Percentiles rank a stretch among this genome's conserved stretches.
phyloP scores from a whole-genome alignment of 2,888 invertebrate genomes.

The Diadromus collaris region DNA sequence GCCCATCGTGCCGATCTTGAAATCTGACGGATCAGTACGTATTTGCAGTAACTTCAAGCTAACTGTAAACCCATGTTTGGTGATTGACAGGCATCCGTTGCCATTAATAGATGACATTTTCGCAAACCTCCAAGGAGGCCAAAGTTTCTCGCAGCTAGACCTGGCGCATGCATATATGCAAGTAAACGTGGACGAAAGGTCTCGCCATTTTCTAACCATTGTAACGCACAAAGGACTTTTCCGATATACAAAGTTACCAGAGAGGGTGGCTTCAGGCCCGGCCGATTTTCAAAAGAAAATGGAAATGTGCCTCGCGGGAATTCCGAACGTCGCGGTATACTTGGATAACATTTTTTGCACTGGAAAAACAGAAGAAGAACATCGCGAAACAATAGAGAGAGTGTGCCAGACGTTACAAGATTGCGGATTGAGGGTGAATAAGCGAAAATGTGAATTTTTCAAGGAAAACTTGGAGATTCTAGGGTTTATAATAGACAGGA shows the following conservation, averaged over 20 bases:
- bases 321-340: constrained; percentile 12
- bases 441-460: constrained; percentile 67
- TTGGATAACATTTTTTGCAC: constrained; percentile 35
- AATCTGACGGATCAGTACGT: background rate
- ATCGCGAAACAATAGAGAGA: constrained; percentile 10
- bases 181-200: constrained; percentile 5
- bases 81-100: constrained; percentile 66
- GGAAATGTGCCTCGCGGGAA: constrained; percentile 18
- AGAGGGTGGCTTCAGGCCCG: constrained; percentile 44
- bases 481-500: constrained; percentile 63
- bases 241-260: constrained; percentile 35
- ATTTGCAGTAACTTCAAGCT: constrained; percentile 67
- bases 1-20: constrained; percentile 70
- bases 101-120: constrained; percentile 66
- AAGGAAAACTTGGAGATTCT: constrained; percentile 63
- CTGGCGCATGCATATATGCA: constrained; percentile 68
- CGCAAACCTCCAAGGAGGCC: constrained; percentile 64
- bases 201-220: constrained; percentile 20
- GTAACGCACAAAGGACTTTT: constrained; percentile 34
- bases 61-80: constrained; percentile 70
- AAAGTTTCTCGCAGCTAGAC: constrained; percentile 74
- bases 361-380: constrained; percentile 20
- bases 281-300: constrained; percentile 30
- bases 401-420: background rate
- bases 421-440: constrained; percentile 8